Base-by-base conservation (phyloP, 2,797 vertebrate genomes). In the Lepilemur septentrionalis region DNA sequence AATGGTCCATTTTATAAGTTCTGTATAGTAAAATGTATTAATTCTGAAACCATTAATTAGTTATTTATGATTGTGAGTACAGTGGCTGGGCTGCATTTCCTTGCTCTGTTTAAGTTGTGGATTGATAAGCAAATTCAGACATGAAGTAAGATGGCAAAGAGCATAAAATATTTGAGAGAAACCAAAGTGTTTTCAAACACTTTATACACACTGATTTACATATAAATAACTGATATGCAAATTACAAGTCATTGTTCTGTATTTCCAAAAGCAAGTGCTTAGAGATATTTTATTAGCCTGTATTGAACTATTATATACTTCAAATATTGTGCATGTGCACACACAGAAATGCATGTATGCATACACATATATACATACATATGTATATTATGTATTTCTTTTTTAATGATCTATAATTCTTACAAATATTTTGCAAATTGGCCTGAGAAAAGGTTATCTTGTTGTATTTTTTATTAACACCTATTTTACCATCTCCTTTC, bases 161-260 rank as follows among this genome's bases (percentile, higher is more conserved):
- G 46, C 65, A 80, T 89, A 79, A 92, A 95, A 79, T 97, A 69
- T 28, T 85, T 69, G 18, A 85, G 48, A 89, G 32, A 94, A 93
- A 79, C n/a, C 9, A 79, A 95, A 80, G 3, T 79, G 32, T 94
- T 94, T 95, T 82, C 85, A 84, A 96, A 93, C 11, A 94, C 57
- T 95, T 91, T 89, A 57, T 96, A 93, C 92, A 32, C 46, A 91
- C 32, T 96, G 10, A 76, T 95, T 93, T 94, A 94, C 73, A 89
- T 89, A 82, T 55, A 91, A 94, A 95, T 81, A 96, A 52, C 75
- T 87, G 43, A 81, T 84, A 88, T 82, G 67, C 84, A 96, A 95
- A 91, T 91, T 92, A 35, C 23, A 41, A 63, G 10, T 69, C 61
- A 63, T 93, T 92, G 48, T 86, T 96, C 43, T 93, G 13, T 81